These are phyloP conservation scores for Amblyjoppa proteus DNA, from an alignment of 2,888 invertebrate genomes.

Conservation along the genomic window DNA sequence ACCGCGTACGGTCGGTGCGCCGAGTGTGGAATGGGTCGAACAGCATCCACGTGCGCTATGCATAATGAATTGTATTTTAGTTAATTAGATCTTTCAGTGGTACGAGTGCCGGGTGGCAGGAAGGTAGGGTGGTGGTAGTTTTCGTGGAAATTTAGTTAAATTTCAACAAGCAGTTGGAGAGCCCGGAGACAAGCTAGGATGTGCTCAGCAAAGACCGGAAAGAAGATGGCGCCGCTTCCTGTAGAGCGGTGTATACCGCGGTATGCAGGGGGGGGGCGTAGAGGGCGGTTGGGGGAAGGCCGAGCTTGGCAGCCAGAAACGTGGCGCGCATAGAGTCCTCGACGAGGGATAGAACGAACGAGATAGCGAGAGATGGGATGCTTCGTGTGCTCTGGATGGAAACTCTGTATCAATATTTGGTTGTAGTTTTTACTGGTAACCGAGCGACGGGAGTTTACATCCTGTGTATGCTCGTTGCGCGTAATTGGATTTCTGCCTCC, in stretches of 20 bases:
- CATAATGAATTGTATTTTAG: constrained; percentile 70
- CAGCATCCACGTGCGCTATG: constrained; percentile 46
- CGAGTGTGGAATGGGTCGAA: background rate
- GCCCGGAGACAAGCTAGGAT: constrained; percentile 39
- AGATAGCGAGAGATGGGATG: constrained; percentile 32
- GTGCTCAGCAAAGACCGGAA: constrained; percentile 69
- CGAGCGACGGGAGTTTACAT: constrained; percentile 76
- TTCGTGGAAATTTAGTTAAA: constrained; percentile 74
- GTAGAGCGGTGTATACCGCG: constrained; percentile 42
- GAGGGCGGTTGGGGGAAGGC: constrained; percentile 13
- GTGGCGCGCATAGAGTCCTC: constrained; percentile 12
- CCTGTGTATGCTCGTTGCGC: constrained; percentile 76
- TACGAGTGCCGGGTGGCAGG: too few species aligned
- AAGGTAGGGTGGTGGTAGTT: constrained; percentile 34
- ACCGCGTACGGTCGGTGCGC: background rate
- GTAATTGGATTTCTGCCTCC: constrained; percentile 79
- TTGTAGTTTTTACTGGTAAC: constrained; percentile 77
- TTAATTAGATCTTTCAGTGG: constrained; percentile 68
- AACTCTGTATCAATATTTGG: constrained; percentile 79
- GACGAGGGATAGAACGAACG: constrained; percentile 29
- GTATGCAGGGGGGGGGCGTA: constrained; percentile 22
- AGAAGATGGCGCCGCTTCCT: constrained; percentile 76
- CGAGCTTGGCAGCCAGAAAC: constrained; percentile 9
- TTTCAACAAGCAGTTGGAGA: constrained; percentile 61
- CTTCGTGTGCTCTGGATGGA: constrained; percentile 65